A percentile compares a stretch with the other conserved stretches of the same genome.
Conservation (phyloP, 2,797 vertebrate genomes). For the Spheniscus humboldti region DNA sequence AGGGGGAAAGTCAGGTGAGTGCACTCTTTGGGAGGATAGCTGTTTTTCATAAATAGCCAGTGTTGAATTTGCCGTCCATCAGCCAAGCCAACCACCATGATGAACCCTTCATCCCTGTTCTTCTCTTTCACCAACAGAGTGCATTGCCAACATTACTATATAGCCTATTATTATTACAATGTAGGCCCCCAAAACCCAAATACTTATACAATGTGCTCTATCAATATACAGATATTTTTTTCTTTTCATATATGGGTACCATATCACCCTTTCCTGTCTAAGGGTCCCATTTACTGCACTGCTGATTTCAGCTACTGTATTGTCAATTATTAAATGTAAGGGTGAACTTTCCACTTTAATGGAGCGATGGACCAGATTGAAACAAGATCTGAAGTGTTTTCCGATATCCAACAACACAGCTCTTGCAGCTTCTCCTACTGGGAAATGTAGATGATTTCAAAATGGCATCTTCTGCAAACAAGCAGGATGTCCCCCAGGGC, state of each 20-base stretch:
- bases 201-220: background rate
- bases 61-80: background rate
- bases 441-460: background rate
- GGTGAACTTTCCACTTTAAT: background rate
- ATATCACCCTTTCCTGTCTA: background rate
- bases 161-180: background rate
- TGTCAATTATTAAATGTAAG: background rate
- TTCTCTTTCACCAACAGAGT: background rate
- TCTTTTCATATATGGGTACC: background rate
- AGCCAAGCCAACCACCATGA: background rate
- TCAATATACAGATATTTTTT: background rate
- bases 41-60: background rate
- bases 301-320: background rate
- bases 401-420: background rate
- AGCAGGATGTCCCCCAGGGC: background rate
- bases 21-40: background rate
- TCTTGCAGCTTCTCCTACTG: background rate
- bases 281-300: background rate
- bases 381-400: background rate
- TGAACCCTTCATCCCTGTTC: background rate
- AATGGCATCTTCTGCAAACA: background rate
- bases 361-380: background rate
- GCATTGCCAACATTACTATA: background rate
- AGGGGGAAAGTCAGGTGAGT: background rate
- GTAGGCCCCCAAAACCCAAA: background rate